A percentile compares a stretch with the other conserved stretches of the same genome.
Conservation (phyloP, 2,888 invertebrate species). For the Sycophila texana region DNA sequence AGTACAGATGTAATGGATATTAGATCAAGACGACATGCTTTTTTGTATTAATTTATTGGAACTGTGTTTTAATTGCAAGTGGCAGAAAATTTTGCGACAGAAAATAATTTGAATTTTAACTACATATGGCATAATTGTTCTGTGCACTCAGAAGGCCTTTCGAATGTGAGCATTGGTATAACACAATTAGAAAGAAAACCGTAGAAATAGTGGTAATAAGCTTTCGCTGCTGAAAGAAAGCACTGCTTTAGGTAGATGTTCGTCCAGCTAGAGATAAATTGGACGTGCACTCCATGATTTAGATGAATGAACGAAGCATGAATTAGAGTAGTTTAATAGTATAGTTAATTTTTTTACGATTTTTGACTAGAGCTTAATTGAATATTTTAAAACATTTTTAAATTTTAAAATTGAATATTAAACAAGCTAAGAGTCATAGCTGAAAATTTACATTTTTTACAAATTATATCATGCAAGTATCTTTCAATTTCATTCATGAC, state of each 20-base stretch:
- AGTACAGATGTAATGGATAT: constrained; percentile 13
- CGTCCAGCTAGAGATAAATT: constrained; percentile 24
- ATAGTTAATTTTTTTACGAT: constrained; percentile 7
- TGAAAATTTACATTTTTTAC: background rate
- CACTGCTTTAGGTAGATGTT: constrained; percentile 29
- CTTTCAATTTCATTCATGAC: background rate
- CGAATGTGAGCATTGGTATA: constrained; percentile 72
- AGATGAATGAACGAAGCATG: constrained; percentile 23
- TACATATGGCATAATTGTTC: constrained; percentile 68
- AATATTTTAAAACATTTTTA: background rate
- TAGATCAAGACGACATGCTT: constrained; percentile 46
- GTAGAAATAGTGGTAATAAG: constrained; percentile 61
- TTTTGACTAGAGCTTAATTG: background rate
- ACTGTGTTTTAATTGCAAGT: constrained; percentile 62
- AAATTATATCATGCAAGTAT: background rate
- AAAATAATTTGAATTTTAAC: constrained; percentile 61
- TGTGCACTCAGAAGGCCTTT: constrained; percentile 71
- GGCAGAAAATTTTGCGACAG: constrained; percentile 61
- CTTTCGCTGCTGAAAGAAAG: constrained; percentile 33
- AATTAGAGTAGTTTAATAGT: constrained; percentile 15
- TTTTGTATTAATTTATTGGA: constrained; percentile 44
- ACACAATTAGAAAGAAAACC: constrained; percentile 65
- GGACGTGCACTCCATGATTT: constrained; percentile 45
- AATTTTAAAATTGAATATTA: background rate
- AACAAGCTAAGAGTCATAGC: background rate